These are phyloP conservation scores for Automeris io DNA, from an alignment of 2,888 invertebrate species.

Conservation along the genomic window DNA sequence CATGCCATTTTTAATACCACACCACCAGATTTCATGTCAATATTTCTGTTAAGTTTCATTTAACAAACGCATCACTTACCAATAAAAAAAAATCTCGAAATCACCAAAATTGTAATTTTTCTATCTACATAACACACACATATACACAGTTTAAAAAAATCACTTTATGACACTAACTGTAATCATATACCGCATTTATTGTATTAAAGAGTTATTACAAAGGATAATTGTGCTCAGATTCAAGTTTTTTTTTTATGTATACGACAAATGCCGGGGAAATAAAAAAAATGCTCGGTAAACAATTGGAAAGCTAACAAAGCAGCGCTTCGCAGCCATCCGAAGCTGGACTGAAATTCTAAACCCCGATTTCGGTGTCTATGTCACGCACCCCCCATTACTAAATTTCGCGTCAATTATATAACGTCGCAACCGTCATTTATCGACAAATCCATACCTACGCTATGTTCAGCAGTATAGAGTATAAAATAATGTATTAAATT, in stretches of 20 bases:
- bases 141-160: conserved; percentile 23
- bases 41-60: conserved; percentile 46
- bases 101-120: conserved; percentile 20
- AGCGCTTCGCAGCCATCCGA: conserved; percentile 74
- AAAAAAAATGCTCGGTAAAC: conserved; percentile 69
- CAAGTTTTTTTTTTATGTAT: conserved; percentile 22
- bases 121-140: conserved; percentile 27
- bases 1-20: conserved; percentile 64
- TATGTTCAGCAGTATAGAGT: conserved; percentile 20
- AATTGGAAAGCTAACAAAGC: conserved; percentile 71
- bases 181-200: background rate
- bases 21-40: conserved; percentile 52
- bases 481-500: conserved; percentile 20
- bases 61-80: conserved; percentile 66
- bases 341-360: conserved; percentile 77
- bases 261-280: conserved; percentile 38
- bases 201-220: background rate
- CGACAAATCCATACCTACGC: conserved; percentile 1
- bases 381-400: conserved; percentile 76
- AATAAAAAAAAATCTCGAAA: conserved; percentile 33
- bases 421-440: conserved; percentile 20
- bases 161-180: background rate
- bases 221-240: conserved; percentile 12
- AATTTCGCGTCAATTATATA: conserved; percentile 50
- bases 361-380: conserved; percentile 74